phyloP scores from a whole-genome alignment of 2,888 invertebrate genomes.

The Xestia c-nigrum region DNA sequence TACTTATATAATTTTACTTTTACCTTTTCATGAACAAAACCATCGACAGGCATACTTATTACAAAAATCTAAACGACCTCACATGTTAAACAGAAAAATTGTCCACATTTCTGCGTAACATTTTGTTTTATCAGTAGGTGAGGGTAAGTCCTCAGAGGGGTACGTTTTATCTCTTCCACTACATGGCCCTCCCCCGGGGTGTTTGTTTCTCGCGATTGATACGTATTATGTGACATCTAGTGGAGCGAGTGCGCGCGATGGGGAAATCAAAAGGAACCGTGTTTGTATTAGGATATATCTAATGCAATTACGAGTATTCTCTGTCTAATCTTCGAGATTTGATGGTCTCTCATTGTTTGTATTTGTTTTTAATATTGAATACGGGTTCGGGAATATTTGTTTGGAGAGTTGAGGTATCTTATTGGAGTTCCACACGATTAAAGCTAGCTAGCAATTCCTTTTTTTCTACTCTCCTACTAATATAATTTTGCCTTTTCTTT shows the following conservation, averaged over 20 bases:
- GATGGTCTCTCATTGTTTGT: slow-evolving; percentile 36
- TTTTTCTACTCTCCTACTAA: background rate
- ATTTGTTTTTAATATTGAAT: slow-evolving; percentile 41
- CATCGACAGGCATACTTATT: slow-evolving; percentile 10
- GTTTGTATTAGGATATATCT: slow-evolving; percentile 59
- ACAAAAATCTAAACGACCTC: slow-evolving; percentile 23
- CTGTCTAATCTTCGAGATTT: slow-evolving; percentile 50
- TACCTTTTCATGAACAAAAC: background rate
- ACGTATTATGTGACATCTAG: slow-evolving; percentile 75
- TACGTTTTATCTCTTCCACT: slow-evolving; percentile 85
- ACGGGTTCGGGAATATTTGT: slow-evolving; percentile 9
- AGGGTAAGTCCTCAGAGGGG: slow-evolving; percentile 65
- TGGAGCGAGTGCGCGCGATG: slow-evolving; percentile 64
- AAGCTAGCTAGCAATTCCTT: background rate
- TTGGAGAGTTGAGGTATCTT: background rate
- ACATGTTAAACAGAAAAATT: slow-evolving; percentile 50
- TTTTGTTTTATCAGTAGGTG: slow-evolving; percentile 66
- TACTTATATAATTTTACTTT: background rate
- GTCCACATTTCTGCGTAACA: slow-evolving; percentile 60
- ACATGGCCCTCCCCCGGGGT: slow-evolving; percentile 77
- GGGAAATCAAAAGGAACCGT: slow-evolving; percentile 64
- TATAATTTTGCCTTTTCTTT: background rate
- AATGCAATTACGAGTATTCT: slow-evolving; percentile 60
- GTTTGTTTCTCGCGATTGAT: slow-evolving; percentile 82
- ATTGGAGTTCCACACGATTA: background rate